Percentiles rank a stretch among this genome's conserved stretches.
Conservation (phyloP, 2,797 vertebrate genomes). For the Chromis chromis region DNA sequence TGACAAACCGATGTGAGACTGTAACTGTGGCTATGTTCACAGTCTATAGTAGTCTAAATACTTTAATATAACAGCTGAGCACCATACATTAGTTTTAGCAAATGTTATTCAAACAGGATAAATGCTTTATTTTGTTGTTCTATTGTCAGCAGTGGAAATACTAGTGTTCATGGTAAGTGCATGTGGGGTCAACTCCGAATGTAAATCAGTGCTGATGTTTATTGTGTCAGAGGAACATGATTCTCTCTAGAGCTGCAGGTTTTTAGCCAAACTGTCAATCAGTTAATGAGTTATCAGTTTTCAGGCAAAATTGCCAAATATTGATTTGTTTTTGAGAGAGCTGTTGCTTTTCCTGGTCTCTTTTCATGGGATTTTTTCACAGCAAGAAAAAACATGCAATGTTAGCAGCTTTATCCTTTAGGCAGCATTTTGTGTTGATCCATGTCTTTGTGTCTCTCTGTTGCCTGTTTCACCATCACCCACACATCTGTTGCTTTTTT, state of each 20-base stretch:
- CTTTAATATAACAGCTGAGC: no score
- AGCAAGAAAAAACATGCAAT: neutral
- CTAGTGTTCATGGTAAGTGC: neutral
- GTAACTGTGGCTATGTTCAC: no score
- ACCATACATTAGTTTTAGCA: no score
- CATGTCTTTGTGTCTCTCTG: neutral
- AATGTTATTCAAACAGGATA: neutral
- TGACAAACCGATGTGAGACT: no score
- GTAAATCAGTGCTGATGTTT: neutral
- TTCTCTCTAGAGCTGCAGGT: neutral
- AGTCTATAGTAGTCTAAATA: no score
- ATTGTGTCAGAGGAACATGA: neutral
- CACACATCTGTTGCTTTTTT: constrained; percentile 13
- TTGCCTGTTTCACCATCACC: neutral
- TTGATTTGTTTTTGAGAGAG: neutral
- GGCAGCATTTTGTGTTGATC: no score
- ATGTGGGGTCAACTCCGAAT: neutral
- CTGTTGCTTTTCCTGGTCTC: no score
- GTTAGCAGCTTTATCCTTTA: neutral
- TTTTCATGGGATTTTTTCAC: neutral
- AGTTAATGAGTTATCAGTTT: neutral
- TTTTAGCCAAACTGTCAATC: neutral
- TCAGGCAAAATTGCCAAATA: no score
- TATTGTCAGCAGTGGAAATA: no score
- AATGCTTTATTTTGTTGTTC: neutral